A percentile compares a stretch with the other conserved stretches of the same genome.
Evolutionary conservation across 2,888 invertebrate genomes (phyloP).

Genomic region (Andricus curvator): DNA sequence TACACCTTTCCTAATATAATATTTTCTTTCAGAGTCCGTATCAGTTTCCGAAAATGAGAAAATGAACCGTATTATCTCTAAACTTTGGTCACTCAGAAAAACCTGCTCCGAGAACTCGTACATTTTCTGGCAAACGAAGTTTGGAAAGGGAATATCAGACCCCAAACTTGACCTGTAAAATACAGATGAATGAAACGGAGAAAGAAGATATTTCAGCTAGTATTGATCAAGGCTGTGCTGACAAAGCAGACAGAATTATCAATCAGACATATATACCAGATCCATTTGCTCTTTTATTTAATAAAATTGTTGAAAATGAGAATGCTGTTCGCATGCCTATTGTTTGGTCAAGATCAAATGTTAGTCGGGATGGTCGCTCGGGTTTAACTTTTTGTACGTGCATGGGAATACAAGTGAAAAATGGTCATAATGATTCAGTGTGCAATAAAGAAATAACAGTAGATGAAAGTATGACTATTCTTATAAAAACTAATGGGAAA

Average conservation of each 20-base stretch:
- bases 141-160: background rate
- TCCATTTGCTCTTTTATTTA: background rate
- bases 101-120: background rate
- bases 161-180: background rate
- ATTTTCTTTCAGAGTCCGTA: background rate
- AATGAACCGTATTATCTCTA: background rate
- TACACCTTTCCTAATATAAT: background rate
- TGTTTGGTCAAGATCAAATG: too few relatives aligned
- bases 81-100: background rate
- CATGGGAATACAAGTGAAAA: background rate
- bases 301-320: background rate
- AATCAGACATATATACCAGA: background rate
- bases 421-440: conserved; percentile 7
- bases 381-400: background rate
- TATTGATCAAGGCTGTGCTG: background rate
- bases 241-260: too few relatives aligned
- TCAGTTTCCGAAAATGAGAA: background rate
- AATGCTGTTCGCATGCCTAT: background rate
- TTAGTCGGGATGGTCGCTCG: background rate
- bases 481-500: too few relatives aligned
- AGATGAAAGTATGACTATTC: background rate
- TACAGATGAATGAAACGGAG: background rate
- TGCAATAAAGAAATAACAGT: background rate
- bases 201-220: background rate
- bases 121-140: background rate